Base-by-base conservation (phyloP, 2,888 invertebrate genomes). In the Zonitis immaculata region DNA sequence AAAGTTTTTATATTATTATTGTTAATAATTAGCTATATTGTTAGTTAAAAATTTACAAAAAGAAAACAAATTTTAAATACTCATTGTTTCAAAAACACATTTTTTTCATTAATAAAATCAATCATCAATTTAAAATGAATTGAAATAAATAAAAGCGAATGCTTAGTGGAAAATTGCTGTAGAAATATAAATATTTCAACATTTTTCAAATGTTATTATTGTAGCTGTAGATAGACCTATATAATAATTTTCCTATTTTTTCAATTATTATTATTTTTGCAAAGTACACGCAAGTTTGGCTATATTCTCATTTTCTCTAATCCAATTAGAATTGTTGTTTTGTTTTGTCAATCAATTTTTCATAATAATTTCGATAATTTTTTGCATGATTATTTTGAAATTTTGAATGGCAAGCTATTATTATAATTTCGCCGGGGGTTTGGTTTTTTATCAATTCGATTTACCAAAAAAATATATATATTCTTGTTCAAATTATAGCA, bases 151-250 rank as follows among this genome's bases (percentile, higher is more conserved):
- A 16, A 1, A 18, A 35, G 18, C 35, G 6, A 35, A 54, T 52
- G 67, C 66, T 66, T 66, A 66, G 59, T 67, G 67, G 64, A 65
- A 63, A 60, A 64, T 61, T 60, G 66, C 65, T 66, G 68, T 64
- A 63, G 58, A 63, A 67, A 68, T 68, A 69, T 67, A 68, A 66
- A 67, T 65, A 70, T 69, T 68, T 65, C 66, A 69, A 66, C 65
- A 60, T 58, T 59, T 52, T 45, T 59, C 6, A 50, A 44, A 54
- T 49, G 52, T n/a, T 57, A 42, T 57, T 57, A 54, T 57, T 57
- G 53, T 57, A 57, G 53, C n/a, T 32, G 26, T 57, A 57, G 57
- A 32, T 46, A 51, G 27, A 18, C 51, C 52, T 44, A n/a, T 42
- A 47, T 44, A 27, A 35, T 27, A 50, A 32, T 26, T 50, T 16